Conservation (phyloP, 2,113 vertebrate genomes). For the Daubentonia madagascariensis region DNA sequence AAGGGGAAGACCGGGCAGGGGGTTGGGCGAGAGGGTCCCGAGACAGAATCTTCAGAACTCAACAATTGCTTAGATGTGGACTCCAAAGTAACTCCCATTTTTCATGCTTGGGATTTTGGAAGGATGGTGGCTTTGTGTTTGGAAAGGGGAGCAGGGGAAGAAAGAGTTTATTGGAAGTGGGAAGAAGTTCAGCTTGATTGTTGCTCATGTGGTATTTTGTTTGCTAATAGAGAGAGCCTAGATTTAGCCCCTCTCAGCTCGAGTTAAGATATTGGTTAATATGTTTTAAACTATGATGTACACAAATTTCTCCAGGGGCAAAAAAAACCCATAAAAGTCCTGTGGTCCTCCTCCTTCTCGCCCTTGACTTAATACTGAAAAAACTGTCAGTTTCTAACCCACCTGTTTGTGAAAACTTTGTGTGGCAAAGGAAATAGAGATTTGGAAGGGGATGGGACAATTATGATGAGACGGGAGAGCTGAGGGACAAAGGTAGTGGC, state of each 20-base stretch:
- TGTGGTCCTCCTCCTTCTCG: not conserved
- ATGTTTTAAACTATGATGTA: not conserved
- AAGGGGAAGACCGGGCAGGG: too few relatives aligned
- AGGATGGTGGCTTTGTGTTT: not conserved
- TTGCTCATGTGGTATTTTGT: not conserved
- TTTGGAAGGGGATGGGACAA: accelerated
- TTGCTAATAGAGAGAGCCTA: not conserved
- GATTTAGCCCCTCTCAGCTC: not conserved
- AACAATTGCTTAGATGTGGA: not conserved
- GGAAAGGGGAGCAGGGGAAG: not conserved
- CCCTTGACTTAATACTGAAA: not conserved
- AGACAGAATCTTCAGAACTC: not conserved
- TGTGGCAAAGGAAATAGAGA: not conserved
- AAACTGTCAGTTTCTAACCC: not conserved
- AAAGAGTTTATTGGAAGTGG: not conserved
- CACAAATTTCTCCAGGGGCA: not conserved
- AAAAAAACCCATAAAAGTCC: not conserved
- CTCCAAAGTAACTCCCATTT: not conserved
- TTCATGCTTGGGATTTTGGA: not conserved
- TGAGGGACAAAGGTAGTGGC: not conserved
- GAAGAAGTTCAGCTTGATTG: not conserved
- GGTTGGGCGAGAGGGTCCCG: not conserved
- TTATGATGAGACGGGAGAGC: not conserved
- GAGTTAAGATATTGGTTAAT: not conserved
- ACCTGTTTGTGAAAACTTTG: not conserved